These are phyloP conservation scores for Merops nubicus DNA, from an alignment of 2,113 vertebrate species.

Conservation along the genomic window DNA sequence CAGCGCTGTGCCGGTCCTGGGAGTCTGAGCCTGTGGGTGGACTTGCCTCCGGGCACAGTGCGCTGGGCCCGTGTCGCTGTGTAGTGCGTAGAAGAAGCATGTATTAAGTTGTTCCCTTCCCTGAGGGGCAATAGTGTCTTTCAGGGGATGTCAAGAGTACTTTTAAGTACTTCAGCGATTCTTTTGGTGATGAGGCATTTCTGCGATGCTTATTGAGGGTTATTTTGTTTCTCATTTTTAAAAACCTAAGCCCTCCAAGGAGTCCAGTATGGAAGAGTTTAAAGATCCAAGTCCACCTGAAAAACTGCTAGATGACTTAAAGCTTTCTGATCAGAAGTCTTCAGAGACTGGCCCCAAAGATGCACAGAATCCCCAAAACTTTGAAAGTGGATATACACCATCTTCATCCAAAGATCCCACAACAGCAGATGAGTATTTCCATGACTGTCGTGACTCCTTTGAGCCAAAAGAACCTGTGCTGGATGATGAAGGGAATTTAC, in stretches of 20 bases:
- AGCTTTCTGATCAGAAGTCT: constrained; percentile 59
- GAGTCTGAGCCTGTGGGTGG: accelerated
- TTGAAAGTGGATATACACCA: background rate
- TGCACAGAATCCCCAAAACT: background rate
- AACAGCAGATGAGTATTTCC: constrained; percentile 75
- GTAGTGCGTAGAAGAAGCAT: accelerated
- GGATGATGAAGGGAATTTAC: constrained; percentile 38
- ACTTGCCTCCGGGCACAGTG: accelerated
- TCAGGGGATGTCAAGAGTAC: accelerated
- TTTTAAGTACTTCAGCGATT: background rate
- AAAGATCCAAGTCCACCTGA: constrained; percentile 51
- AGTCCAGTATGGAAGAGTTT: constrained; percentile 63
- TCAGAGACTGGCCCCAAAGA: background rate
- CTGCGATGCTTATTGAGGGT: accelerated
- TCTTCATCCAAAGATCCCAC: background rate
- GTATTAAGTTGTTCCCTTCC: accelerated
- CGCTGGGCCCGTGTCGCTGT: accelerated
- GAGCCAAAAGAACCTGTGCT: constrained; percentile 27
- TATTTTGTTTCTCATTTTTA: background rate
- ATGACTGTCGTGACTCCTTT: constrained; percentile 76
- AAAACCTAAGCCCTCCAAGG: background rate
- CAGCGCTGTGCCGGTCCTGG: accelerated
- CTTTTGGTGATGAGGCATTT: background rate
- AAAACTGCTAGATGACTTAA: constrained; percentile 60
- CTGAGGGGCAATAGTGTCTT: background rate